Conservation (phyloP, 2,888 invertebrate species). For the Sceliomorpha sp. region DNA sequence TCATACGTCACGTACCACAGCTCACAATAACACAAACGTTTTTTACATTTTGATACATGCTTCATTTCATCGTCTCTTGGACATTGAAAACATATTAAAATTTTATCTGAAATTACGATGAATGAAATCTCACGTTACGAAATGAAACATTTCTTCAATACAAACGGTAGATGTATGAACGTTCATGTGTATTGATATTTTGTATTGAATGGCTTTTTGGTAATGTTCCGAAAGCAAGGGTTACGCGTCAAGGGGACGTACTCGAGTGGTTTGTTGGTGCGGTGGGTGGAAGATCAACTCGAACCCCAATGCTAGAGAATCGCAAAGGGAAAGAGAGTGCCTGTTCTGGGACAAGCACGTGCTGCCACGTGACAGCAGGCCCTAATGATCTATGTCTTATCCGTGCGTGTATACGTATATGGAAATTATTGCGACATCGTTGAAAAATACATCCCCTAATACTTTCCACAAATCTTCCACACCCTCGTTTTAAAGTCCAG, state of each 20-base stretch:
- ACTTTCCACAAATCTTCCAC: constrained; percentile 53
- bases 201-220: constrained; percentile 65
- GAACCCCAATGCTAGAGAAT: constrained; percentile 51
- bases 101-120: no score
- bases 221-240: constrained; percentile 72
- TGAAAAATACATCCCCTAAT: constrained; percentile 63
- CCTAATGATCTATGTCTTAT: constrained; percentile 75
- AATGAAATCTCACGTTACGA: no score
- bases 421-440: constrained; percentile 66
- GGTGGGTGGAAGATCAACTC: constrained; percentile 69
- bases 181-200: constrained; percentile 49
- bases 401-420: constrained; percentile 60
- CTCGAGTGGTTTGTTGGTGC: constrained; percentile 75
- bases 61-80: no score
- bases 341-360: constrained; percentile 65
- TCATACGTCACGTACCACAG: no score
- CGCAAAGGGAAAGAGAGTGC: constrained; percentile 45
- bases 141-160: no score
- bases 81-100: no score
- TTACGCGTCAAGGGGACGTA: constrained; percentile 66
- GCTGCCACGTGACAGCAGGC: constrained; percentile 73
- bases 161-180: no score
- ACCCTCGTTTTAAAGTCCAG: constrained; percentile 23
- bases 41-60: no score
- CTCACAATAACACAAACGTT: no score